A percentile compares a stretch with the other conserved stretches of the same genome.
phyloP scores from a whole-genome alignment of 2,113 vertebrate genomes.

The Chauna torquata region DNA sequence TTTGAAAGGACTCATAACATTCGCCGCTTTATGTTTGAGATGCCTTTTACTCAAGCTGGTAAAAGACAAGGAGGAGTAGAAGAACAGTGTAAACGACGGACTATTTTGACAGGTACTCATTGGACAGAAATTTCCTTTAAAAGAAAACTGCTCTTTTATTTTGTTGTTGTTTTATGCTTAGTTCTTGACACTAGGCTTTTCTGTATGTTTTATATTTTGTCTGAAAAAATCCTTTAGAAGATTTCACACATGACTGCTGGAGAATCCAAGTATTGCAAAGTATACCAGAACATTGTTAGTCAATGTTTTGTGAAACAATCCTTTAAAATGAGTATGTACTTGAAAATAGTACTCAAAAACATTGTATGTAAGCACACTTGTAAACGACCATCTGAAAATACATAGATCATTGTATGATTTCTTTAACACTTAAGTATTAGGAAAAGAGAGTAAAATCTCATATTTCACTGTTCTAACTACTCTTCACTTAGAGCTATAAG shows the following conservation, averaged over 20 bases:
- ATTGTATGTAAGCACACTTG: neutral
- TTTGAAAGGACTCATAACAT: constrained; percentile 97
- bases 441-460: neutral
- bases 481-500: neutral
- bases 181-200: neutral
- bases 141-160: neutral
- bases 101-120: constrained; percentile 89
- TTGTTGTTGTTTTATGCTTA: neutral
- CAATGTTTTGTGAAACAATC: neutral
- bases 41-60: constrained; percentile 95
- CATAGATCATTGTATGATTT: neutral
- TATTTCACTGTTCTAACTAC: neutral
- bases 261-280: neutral
- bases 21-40: constrained; percentile 96
- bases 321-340: neutral
- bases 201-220: neutral
- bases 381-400: neutral
- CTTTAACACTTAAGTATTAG: neutral
- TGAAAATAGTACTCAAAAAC: neutral
- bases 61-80: constrained; percentile 94
- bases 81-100: constrained; percentile 95
- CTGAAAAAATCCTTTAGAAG: neutral
- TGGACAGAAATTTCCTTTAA: neutral
- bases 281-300: neutral
- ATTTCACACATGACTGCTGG: neutral